A percentile compares a stretch with the other conserved stretches of the same genome.
phyloP scores from a whole-genome alignment of 2,888 invertebrate genomes.

The Scaptomyza caliginosa region DNA sequence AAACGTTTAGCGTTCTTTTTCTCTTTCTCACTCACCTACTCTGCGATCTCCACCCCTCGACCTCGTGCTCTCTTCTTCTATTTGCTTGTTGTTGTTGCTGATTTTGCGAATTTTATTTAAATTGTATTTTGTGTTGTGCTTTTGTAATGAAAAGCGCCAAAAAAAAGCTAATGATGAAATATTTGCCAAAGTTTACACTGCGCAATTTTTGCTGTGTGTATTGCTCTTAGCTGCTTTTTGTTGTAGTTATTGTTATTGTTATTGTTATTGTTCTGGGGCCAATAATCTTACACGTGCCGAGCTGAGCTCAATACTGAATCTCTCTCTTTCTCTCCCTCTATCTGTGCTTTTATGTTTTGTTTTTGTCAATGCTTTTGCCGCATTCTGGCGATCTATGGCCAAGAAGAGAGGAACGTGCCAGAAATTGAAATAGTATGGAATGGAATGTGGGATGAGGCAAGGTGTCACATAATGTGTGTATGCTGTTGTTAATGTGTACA shows the following conservation, averaged over 20 bases:
- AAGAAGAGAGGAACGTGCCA: constrained; percentile 50
- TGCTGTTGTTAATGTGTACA: neutral
- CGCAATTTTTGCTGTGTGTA: constrained; percentile 56
- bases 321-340: neutral
- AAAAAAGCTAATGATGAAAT: constrained; percentile 73
- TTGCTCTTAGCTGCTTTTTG: constrained; percentile 16
- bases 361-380: constrained; percentile 32
- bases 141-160: constrained; percentile 71
- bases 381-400: constrained; percentile 48
- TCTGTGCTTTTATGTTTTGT: neutral
- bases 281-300: constrained; percentile 53
- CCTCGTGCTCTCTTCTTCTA: neutral
- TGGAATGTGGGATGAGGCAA: constrained; percentile 48
- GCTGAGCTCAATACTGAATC: constrained; percentile 20
- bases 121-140: constrained; percentile 53
- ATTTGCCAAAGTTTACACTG: constrained; percentile 66
- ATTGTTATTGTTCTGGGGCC: constrained; percentile 48
- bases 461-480: constrained; percentile 39
- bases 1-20: constrained; percentile 5
- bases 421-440: constrained; percentile 47
- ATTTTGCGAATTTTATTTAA: constrained; percentile 75
- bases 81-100: constrained; percentile 39
- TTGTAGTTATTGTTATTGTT: constrained; percentile 7
- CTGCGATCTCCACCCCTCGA: neutral
- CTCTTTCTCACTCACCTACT: neutral